Evolutionary conservation across 1,140 invertebrate species (phyloP).

Genomic region (Frieseomelitta varia): DNA sequence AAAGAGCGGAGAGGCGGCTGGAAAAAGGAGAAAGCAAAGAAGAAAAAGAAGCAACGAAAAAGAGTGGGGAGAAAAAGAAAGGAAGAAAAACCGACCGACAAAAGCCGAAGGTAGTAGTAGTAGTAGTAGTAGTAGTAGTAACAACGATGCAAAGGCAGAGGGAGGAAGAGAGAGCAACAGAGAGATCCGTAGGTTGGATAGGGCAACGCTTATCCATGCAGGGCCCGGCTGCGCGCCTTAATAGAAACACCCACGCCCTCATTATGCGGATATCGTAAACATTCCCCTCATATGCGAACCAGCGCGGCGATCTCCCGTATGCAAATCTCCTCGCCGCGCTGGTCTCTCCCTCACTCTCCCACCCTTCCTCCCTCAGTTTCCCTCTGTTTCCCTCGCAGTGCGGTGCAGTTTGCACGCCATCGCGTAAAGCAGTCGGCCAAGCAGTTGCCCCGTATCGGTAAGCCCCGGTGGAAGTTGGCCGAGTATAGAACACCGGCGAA

Average conservation of each 20-base stretch:
- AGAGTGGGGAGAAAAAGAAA: background rate
- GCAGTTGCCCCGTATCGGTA: conserved; percentile 25
- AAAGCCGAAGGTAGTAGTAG: background rate
- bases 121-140: too few relatives aligned
- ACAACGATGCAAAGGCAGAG: background rate
- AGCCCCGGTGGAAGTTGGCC: background rate
- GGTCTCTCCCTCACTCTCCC: conserved; percentile 18
- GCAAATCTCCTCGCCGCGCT: conserved; percentile 58
- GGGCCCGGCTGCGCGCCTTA: conserved; percentile 53
- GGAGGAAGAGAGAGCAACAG: background rate
- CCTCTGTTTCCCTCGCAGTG: conserved; percentile 27
- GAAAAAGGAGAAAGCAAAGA: background rate
- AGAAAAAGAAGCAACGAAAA: background rate
- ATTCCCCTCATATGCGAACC: conserved; percentile 61
- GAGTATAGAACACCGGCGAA: conserved; percentile 6
- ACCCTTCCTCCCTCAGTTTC: conserved; percentile 11
- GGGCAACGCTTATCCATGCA: conserved; percentile 39
- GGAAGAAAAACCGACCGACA: background rate
- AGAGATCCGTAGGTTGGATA: conserved; percentile 57
- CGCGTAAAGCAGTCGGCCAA: conserved; percentile 61
- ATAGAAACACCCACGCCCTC: conserved; percentile 71
- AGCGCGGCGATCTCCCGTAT: conserved; percentile 57
- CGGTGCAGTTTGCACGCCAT: conserved; percentile 65
- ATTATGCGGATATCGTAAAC: conserved; percentile 72
- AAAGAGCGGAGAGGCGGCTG: background rate